Evolutionary conservation across 2,113 vertebrate genomes (phyloP).

Genomic region (Furnarius figulus): DNA sequence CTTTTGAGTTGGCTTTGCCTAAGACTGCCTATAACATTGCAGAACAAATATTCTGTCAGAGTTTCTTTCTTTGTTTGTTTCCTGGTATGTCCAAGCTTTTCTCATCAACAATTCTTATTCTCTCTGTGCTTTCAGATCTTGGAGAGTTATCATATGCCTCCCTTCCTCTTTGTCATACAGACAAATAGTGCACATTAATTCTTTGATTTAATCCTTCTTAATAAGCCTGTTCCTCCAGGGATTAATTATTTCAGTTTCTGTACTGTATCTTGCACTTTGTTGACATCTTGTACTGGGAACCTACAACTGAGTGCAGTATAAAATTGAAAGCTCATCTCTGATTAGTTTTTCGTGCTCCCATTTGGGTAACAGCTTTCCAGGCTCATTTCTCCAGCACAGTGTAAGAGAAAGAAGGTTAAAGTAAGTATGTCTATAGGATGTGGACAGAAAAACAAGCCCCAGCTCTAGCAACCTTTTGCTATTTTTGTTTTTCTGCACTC

Average conservation of each 20-base stretch:
- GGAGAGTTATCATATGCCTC: constrained; percentile 41
- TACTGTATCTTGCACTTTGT: constrained; percentile 65
- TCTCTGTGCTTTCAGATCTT: not conserved
- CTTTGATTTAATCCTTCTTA: constrained; percentile 70
- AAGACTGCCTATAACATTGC: not conserved
- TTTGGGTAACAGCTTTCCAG: not conserved
- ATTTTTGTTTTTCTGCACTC: not conserved
- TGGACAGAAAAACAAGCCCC: not conserved
- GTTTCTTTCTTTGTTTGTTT: not conserved
- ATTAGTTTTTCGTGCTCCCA: constrained; percentile 22
- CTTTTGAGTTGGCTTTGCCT: not conserved
- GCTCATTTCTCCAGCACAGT: not conserved
- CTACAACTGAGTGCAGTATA: not conserved
- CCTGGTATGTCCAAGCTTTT: not conserved
- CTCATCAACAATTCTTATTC: not conserved
- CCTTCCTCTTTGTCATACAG: constrained; percentile 43
- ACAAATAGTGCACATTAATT: constrained; percentile 48
- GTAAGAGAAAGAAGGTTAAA: not conserved
- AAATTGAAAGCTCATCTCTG: constrained; percentile 56
- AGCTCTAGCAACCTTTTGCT: not conserved
- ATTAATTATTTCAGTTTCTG: constrained; percentile 68
- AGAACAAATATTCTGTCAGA: not conserved
- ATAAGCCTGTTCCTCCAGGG: constrained; percentile 65
- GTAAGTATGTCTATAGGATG: not conserved
- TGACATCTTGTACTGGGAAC: constrained; percentile 60